Percentiles rank a stretch among this genome's conserved stretches.
Evolutionary conservation across 1,140 invertebrate species (phyloP).

Genomic region (Thaumatotibia leucotreta): DNA sequence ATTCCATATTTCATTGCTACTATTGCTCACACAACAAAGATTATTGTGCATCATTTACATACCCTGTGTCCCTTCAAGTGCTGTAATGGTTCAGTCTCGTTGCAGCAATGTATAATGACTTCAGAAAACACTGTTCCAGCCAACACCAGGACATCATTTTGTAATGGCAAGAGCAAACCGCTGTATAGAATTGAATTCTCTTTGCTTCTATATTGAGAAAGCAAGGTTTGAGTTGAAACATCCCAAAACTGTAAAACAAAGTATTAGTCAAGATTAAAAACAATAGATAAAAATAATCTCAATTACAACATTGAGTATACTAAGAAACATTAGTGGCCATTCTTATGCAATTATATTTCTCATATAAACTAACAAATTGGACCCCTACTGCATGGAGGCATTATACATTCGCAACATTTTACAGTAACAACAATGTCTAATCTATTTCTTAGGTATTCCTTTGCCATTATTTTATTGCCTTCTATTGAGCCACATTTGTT

Average conservation of each 20-base stretch:
- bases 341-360: constrained; percentile 25
- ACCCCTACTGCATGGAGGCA: too few species aligned
- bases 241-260: constrained; percentile 56
- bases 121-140: constrained; percentile 64
- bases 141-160: constrained; percentile 47
- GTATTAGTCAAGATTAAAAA: too few species aligned
- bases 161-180: constrained; percentile 42
- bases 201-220: constrained; percentile 28
- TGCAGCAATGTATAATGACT: constrained; percentile 45
- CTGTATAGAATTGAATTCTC: constrained; percentile 66
- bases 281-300: background rate
- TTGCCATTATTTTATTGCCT: too few species aligned
- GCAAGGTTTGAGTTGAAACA: constrained; percentile 17
- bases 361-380: too few species aligned
- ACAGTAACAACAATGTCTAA: too few species aligned
- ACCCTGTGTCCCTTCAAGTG: constrained; percentile 57
- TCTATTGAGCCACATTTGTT: too few species aligned
- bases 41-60: constrained; percentile 6
- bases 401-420: too few species aligned
- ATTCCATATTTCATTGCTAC: too few species aligned
- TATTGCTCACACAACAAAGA: too few species aligned
- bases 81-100: constrained; percentile 38
- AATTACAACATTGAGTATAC: too few species aligned
- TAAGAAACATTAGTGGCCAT: background rate
- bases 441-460: too few species aligned